These are phyloP conservation scores for Uria aalge DNA, from an alignment of 2,113 vertebrate species.

Conservation along the genomic window DNA sequence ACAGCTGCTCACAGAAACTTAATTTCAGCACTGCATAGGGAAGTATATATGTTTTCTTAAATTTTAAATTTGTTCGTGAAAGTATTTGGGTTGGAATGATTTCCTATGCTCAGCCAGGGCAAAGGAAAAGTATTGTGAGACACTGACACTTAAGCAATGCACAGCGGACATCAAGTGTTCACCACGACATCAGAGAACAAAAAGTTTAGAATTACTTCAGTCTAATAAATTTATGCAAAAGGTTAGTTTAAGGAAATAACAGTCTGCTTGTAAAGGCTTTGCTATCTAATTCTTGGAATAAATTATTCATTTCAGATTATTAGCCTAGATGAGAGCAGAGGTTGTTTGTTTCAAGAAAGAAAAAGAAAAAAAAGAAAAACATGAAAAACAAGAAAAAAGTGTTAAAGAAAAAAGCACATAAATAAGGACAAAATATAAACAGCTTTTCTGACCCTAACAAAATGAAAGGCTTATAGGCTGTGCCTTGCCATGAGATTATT, in stretches of 20 bases:
- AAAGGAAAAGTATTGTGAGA: background rate
- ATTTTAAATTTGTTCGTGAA: background rate
- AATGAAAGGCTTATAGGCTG: background rate
- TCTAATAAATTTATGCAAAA: background rate
- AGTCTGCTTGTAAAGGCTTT: background rate
- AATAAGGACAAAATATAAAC: background rate
- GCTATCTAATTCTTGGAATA: background rate
- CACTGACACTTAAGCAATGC: background rate
- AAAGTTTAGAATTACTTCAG: background rate
- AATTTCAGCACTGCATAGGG: background rate
- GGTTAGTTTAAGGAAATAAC: background rate
- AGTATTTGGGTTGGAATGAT: background rate
- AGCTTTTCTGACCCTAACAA: background rate
- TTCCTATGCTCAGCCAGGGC: fast-evolving
- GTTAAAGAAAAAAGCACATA: background rate
- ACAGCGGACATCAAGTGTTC: background rate
- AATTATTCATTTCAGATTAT: constrained; percentile 22
- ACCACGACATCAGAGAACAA: background rate
- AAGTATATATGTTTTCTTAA: background rate
- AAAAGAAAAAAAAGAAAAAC: background rate
- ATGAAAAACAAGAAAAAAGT: background rate
- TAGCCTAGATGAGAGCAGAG: background rate
- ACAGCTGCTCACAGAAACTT: background rate
- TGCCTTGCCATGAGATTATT: background rate
- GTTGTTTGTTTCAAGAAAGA: background rate